These are phyloP conservation scores for Lepus timidus DNA, from an alignment of 2,113 vertebrate species.

Conservation along the genomic window DNA sequence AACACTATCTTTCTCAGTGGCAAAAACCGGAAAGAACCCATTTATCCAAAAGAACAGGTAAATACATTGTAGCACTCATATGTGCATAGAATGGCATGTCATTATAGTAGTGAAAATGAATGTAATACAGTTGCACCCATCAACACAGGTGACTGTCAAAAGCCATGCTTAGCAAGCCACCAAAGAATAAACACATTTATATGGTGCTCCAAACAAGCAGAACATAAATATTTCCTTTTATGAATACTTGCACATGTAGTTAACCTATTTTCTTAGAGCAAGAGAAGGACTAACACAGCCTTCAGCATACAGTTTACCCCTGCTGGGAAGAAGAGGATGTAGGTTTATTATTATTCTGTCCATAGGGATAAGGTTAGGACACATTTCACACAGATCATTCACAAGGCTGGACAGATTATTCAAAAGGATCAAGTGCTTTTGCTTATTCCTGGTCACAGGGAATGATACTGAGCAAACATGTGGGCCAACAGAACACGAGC, in stretches of 20 bases:
- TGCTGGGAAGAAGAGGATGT: background rate
- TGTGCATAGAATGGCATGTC: background rate
- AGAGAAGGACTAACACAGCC: background rate
- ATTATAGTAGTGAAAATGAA: background rate
- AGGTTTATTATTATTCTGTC: background rate
- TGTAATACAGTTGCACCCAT: background rate
- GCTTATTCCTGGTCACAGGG: background rate
- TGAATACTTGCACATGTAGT: background rate
- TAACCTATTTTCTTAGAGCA: slow-evolving; percentile 1
- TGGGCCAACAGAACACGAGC: background rate
- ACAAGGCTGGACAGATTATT: background rate
- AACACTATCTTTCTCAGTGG: background rate
- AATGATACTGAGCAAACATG: background rate
- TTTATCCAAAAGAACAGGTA: background rate
- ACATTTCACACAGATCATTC: background rate
- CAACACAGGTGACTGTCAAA: background rate
- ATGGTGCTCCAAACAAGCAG: background rate
- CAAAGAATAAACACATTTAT: background rate
- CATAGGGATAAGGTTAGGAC: background rate
- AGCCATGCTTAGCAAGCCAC: background rate
- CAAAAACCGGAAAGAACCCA: background rate
- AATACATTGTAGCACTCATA: background rate
- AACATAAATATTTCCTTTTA: slow-evolving; percentile 13
- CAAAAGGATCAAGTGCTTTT: background rate
- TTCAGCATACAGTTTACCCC: background rate